phyloP scores from a whole-genome alignment of 2,888 invertebrate species.

The Drosophila bunnanda region DNA sequence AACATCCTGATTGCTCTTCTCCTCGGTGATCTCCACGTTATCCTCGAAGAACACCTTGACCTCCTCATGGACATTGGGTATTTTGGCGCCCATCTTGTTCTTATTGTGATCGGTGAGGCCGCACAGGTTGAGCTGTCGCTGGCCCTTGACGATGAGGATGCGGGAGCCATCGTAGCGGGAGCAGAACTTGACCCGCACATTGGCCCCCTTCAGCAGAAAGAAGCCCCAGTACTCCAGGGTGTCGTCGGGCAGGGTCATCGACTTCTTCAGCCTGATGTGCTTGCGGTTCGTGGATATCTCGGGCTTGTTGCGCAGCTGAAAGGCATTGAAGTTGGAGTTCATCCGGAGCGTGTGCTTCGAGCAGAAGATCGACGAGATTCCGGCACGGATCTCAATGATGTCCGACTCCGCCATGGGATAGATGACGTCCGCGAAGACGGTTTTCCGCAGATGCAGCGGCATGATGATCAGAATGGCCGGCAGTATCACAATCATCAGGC shows the following conservation, averaged over 20 bases:
- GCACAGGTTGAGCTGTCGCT: constrained; percentile 91
- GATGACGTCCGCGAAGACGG: constrained; percentile 90
- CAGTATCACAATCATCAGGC: constrained; percentile 90
- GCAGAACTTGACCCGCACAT: constrained; percentile 91
- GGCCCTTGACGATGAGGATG: constrained; percentile 92
- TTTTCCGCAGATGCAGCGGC: constrained; percentile 91
- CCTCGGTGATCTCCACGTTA: constrained; percentile 85
- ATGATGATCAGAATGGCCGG: constrained; percentile 91
- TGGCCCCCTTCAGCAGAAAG: constrained; percentile 91
- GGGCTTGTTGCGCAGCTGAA: constrained; percentile 89
- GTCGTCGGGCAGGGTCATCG: constrained; percentile 93
- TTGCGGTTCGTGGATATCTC: constrained; percentile 89
- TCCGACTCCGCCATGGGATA: constrained; percentile 94
- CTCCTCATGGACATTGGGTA: constrained; percentile 83
- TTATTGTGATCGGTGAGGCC: constrained; percentile 90
- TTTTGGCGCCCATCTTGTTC: constrained; percentile 87
- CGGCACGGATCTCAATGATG: constrained; percentile 92
- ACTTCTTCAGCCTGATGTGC: constrained; percentile 91
- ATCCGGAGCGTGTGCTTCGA: constrained; percentile 91
- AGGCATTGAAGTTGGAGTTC: constrained; percentile 90
- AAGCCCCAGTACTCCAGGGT: constrained; percentile 96
- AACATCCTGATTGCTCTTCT: constrained; percentile 58
- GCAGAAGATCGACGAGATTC: constrained; percentile 93
- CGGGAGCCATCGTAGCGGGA: constrained; percentile 92
- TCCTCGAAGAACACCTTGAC: constrained; percentile 87